Base-by-base conservation (phyloP, 2,113 vertebrate genomes). In the Phalacrocorax pelagicus region DNA sequence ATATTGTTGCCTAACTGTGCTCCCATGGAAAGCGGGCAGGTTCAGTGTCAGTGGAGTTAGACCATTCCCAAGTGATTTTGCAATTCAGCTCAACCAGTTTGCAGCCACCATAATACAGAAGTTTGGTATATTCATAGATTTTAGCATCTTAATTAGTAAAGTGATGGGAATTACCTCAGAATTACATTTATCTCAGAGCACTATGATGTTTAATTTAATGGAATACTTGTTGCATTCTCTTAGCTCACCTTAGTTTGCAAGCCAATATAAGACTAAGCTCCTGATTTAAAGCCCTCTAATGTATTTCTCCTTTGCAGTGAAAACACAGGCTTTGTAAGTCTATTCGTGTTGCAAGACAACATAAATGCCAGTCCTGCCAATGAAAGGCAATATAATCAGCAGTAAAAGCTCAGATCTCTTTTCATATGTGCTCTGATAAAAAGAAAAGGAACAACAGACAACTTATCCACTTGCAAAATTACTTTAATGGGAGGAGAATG, bases 241-340 rank as follows among this genome's bases (percentile, higher is more conserved):
- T 81, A 92, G 62, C 88, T 88, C 83, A 88, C 72, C 80, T 42
- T 18, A 55, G 73, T 54, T 81, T 79, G 54, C 78, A 63, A 89
- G 81, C 63, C 91, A 92, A 71, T 4, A 6, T 14, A 83, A 84
- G 54, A 66, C 29, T 67, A 52, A 71, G 18, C 49, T 51, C 47
- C 36, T 89, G 52, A 87, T 92, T 70, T 94, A 95, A 94, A 96
- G 70, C 77, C 55, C 59, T 58, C 38, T 83, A 78, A 78, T 22
- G 19, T 51, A 74, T 29, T 24, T 27, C 32, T 29, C 29, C 67
- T 77, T 62, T 4, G 0, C 51, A 75, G 81, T 40, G 57, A 75
- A 81, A 92, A 79, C 61, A 57, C 32, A 72, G 42, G 19, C 40
- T 78, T 63, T 83, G 2, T 15, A 51, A 90, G 62, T 49, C 62